Evolutionary conservation across 1,140 invertebrate genomes (phyloP), one percentile per base, ranked within the genome.

Genomic region (Marisa cornuarietis): DNA sequence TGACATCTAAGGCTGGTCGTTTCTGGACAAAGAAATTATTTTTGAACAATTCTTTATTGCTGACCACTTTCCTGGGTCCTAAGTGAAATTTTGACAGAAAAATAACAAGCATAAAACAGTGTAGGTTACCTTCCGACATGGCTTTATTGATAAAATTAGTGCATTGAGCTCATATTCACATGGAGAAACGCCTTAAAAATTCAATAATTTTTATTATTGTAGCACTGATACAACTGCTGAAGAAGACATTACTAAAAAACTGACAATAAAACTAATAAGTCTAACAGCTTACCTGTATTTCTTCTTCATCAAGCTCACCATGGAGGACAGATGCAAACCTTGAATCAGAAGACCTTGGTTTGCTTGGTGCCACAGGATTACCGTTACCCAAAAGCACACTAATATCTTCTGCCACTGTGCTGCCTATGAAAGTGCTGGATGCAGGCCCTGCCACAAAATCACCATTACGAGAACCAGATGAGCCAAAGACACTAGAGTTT

Each of bases 1-100:
- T 79, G 0, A 83, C 86, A 79, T 88, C 86, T n/a, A 87, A 75
- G 68, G 84, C 84, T 68, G 82, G 79, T 11, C 86, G 81, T 61
- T 86, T 85, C 85, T 86, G 75, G 7, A 72, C 65, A 26, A 42
- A 71, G 31, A 71, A 18, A 14, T 26, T 9, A 71, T 20, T 20
- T 49, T 51, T 2, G 9, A 71, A 71, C 10, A 58, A 11, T 14
- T 4, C 54, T 58, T 58, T 58, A 14, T 58, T 58, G 54, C 54
- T 58, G 11, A 58, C 11, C 11, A 18, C 16, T 11, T 58, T 58
- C 54, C 11, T 9, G 54, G 8, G 54, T 18, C 54, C 31, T 42
- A 42, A 4, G 31, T 42, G 31, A 42, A 42, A 42, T 42, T 42
- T 42, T 4, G 6, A 42, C 54, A 58, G 54, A 58, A 58, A 11